Conservation (phyloP, 2,888 invertebrate genomes). For the Ptilodon capucinus region DNA sequence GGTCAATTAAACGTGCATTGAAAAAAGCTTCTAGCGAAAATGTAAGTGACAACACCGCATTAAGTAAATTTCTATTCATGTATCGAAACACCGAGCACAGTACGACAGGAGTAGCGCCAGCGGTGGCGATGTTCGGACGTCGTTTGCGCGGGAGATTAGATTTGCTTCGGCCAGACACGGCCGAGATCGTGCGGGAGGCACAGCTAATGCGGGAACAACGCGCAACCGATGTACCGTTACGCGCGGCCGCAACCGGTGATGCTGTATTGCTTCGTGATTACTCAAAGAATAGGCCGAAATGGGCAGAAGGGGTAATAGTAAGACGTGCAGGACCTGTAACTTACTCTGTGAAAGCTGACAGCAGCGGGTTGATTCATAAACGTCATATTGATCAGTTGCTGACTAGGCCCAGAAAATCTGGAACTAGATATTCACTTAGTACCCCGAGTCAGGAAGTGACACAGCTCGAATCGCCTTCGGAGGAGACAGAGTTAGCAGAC, state of each 20-base stretch:
- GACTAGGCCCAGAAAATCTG: too few species aligned
- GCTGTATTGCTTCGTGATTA: not conserved
- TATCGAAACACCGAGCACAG: constrained; percentile 4
- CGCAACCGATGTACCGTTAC: not conserved
- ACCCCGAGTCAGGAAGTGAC: too few species aligned
- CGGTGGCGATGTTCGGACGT: constrained; percentile 2
- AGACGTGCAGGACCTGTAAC: not conserved
- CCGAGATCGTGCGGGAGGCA: not conserved
- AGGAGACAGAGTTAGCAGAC: too few species aligned
- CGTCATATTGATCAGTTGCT: too few species aligned
- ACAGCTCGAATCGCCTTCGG: too few species aligned
- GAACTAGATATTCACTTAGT: too few species aligned
- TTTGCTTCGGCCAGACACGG: not conserved
- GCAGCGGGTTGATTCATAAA: not conserved
- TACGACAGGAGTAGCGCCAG: constrained; percentile 1
- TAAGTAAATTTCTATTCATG: constrained; percentile 1
- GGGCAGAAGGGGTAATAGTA: constrained; percentile 1
- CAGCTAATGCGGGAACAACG: not conserved
- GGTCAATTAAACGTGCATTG: not conserved
- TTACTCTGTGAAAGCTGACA: not conserved
- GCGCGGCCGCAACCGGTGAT: not conserved
- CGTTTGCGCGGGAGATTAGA: constrained; percentile 2
- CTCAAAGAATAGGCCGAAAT: not conserved
- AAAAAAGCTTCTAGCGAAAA: not conserved
- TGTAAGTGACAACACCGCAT: not conserved